Percentiles rank a stretch among this genome's conserved stretches.
phyloP scores from a whole-genome alignment of 2,113 vertebrate species.

The Scopus umbretta region DNA sequence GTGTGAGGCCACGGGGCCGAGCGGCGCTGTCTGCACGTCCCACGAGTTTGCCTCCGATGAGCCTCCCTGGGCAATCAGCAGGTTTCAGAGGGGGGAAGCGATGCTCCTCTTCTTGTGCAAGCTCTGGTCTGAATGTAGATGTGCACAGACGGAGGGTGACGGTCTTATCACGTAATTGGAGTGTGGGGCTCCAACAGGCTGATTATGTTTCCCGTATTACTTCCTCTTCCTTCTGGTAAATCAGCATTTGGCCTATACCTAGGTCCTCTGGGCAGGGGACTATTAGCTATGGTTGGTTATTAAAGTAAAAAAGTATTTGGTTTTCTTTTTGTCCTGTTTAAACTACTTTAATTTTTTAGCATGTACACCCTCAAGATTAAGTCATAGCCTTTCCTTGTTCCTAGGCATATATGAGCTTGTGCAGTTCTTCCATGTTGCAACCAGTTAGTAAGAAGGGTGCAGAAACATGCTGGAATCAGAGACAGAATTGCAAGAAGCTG shows the following conservation, averaged over 20 bases:
- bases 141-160: not conserved
- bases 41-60: rapidly evolving
- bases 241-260: not conserved
- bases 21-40: not conserved
- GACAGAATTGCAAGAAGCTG: not conserved
- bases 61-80: not conserved
- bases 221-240: not conserved
- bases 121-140: not conserved
- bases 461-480: not conserved
- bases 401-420: not conserved
- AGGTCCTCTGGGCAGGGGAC: not conserved
- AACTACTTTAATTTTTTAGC: not conserved
- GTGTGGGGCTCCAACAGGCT: not conserved
- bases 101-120: not conserved
- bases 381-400: not conserved
- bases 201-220: not conserved
- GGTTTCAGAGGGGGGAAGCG: not conserved
- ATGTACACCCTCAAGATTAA: not conserved
- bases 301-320: not conserved
- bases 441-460: not conserved
- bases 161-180: not conserved
- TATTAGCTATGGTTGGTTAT: not conserved
- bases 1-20: not conserved
- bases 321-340: not conserved
- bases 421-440: not conserved